Evolutionary conservation across 2,888 invertebrate species (phyloP).

Genomic region (Dryomyza anilis): DNA sequence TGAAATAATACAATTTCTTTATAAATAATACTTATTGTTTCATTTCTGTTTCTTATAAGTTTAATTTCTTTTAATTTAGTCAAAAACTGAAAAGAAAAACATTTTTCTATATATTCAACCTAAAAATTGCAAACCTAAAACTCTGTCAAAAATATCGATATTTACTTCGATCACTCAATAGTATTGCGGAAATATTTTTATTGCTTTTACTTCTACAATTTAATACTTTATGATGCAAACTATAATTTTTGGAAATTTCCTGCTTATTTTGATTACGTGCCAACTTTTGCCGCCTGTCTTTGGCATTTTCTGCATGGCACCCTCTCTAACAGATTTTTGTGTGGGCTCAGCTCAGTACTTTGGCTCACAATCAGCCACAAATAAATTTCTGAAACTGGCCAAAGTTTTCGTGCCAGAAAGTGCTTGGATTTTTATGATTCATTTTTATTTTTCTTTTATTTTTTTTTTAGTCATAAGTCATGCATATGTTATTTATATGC

Average conservation of each 20-base stretch:
- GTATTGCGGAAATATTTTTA: background rate
- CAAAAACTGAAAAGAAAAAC: too few species aligned
- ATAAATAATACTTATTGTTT: too few species aligned
- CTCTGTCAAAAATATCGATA: too few species aligned
- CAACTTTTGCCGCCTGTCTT: background rate
- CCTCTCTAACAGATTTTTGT: background rate
- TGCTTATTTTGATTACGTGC: background rate
- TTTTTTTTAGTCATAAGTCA: slow-evolving; percentile 4
- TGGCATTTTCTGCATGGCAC: background rate
- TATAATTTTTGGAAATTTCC: too few species aligned
- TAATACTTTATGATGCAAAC: too few species aligned
- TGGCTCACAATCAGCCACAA: background rate
- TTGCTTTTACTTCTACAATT: background rate
- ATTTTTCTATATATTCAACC: too few species aligned
- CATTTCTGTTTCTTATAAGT: too few species aligned
- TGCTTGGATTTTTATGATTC: too few species aligned
- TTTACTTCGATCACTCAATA: background rate
- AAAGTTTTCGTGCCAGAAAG: background rate
- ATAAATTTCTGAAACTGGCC: background rate
- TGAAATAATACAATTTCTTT: too few species aligned
- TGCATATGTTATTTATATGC: background rate
- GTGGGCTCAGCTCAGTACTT: too few species aligned
- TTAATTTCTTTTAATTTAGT: too few species aligned
- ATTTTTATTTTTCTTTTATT: background rate
- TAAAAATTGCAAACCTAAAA: too few species aligned